Evolutionary conservation across 1,140 invertebrate genomes (phyloP).

Genomic region (Trachymyrmex cornetzi): DNA sequence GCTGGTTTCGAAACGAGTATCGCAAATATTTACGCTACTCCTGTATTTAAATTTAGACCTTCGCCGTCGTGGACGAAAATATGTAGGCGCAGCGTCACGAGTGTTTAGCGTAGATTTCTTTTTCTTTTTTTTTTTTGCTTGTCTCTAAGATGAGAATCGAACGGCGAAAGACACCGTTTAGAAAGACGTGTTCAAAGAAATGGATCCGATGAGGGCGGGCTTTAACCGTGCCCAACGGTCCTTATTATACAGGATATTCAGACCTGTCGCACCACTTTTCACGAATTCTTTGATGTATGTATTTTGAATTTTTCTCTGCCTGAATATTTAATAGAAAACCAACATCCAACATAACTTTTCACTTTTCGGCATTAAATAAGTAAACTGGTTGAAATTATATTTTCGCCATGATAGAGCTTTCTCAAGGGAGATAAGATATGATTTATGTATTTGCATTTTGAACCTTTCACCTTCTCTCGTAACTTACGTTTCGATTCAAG

Average conservation of each 20-base stretch:
- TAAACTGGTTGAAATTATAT: conserved; percentile 20
- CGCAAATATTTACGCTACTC: conserved; percentile 71
- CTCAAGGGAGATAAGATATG: not conserved
- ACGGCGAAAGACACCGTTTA: not conserved
- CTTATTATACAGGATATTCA: not conserved
- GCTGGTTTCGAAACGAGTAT: conserved; percentile 63
- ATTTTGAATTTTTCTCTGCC: not conserved
- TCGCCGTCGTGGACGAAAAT: conserved; percentile 52
- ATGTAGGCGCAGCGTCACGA: conserved; percentile 56
- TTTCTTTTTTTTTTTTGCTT: not conserved
- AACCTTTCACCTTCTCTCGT: not conserved
- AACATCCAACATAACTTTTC: conserved; percentile 21
- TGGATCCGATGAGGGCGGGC: too few species aligned
- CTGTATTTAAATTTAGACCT: conserved; percentile 72
- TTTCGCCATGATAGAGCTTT: not conserved
- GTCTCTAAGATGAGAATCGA: conserved; percentile 1
- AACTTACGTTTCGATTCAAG: not conserved
- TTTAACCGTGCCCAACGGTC: not conserved
- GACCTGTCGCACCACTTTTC: not conserved
- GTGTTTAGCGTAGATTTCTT: conserved; percentile 17
- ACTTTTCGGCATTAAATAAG: conserved; percentile 32
- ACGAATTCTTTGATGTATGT: conserved; percentile 15
- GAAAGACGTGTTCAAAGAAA: not conserved
- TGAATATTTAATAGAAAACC: conserved; percentile 35
- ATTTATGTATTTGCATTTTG: conserved; percentile 35